Percentiles rank a stretch among this genome's conserved stretches.
Evolutionary conservation across 2,797 vertebrate genomes (phyloP).

Genomic region (Eurystomus glaucurus): DNA sequence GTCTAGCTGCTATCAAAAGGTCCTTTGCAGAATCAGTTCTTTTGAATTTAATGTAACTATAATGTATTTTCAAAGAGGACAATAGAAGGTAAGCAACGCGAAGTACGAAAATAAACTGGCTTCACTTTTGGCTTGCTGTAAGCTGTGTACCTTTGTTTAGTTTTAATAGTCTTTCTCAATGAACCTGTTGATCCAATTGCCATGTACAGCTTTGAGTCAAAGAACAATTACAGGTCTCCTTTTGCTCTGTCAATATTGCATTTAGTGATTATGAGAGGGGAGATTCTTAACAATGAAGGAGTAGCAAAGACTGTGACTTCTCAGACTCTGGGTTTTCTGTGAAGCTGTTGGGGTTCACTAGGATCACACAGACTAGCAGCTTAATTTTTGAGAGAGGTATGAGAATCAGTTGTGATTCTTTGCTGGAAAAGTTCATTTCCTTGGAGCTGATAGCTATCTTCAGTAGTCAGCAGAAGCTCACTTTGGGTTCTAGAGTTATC

Average conservation of each 20-base stretch:
- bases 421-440: background rate
- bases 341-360: background rate
- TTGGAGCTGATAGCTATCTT: background rate
- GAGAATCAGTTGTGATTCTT: background rate
- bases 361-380: background rate
- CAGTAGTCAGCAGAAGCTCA: background rate
- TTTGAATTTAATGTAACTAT: background rate
- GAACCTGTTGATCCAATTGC: constrained; percentile 7
- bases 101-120: background rate
- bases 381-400: background rate
- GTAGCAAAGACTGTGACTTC: background rate
- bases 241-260: background rate
- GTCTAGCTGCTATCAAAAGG: background rate
- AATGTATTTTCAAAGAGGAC: background rate
- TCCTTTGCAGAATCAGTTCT: background rate
- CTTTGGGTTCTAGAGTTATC: background rate
- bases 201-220: background rate
- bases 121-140: background rate
- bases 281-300: background rate
- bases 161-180: background rate
- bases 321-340: background rate
- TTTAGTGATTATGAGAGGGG: background rate
- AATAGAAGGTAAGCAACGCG: background rate
- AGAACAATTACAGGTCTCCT: constrained; percentile 3
- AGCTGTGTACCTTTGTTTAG: background rate